Evolutionary conservation across 2,888 invertebrate species (phyloP), one percentile per base, ranked within the genome.

Genomic region (Drosophila gaucha): DNA sequence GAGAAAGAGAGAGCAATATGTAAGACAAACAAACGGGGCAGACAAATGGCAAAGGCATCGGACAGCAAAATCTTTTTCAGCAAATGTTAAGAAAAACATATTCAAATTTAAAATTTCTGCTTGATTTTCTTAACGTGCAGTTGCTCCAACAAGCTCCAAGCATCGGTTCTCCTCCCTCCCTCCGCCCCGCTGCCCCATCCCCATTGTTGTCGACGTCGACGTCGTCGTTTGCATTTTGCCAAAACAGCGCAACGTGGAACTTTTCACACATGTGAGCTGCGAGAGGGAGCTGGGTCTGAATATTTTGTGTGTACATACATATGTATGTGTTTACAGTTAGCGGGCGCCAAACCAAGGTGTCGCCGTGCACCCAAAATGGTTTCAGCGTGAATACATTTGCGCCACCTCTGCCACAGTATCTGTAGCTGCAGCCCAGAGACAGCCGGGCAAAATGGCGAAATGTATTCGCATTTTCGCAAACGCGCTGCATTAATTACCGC

Each of bases 391-490:
- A 83, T 87, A 87, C 88, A 75, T 87, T 83, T 85, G 64, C 80
- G 57, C 65, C 74, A 60, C 54, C 50, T 38, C 62, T 50, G 56
- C 46, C 43, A 49, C 46, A 36, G 31, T 54, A 52, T 65, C 57
- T 57, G 56, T 41, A 67, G 30, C 62, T 57, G 70, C 70, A 64
- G 28, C 70, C 39, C 39, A 20, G 20, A 30, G 26, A 16, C 28
- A 52, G 26, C 30, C 46, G 4, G 69, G 72, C 72, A 74, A 66
- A 66, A 71, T 69, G 70, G 74, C 77, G 78, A 84, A 88, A 88
- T 88, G 80, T 88, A 84, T 84, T 84, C 86, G 88, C 83, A 86
- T 88, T 88, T 88, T 84, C 86, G 77, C 86, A 86, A 83, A 88
- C 88, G 86, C 83, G 88, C 86, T 88, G 83, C 83, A 84, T 84